Conservation (phyloP, 1,140 invertebrate species). For the Branchinecta lindahli region DNA sequence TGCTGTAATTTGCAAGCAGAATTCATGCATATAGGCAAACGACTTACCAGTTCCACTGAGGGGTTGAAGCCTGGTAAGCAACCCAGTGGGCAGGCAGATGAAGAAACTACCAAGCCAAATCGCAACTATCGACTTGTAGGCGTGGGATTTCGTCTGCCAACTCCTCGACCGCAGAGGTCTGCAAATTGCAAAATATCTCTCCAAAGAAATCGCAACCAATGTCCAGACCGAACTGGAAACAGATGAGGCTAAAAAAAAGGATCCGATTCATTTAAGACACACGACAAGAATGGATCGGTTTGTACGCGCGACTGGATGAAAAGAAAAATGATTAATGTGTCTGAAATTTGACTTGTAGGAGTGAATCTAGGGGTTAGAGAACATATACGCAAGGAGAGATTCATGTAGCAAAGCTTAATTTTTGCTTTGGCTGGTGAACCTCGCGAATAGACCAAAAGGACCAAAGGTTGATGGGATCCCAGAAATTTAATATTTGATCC, state of each 20-base stretch:
- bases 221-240: conserved; percentile 48
- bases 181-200: conserved; percentile 53
- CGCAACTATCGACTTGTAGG: conserved; percentile 66
- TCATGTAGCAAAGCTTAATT: too few species aligned
- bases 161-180: conserved; percentile 43
- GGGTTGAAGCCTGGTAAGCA: conserved; percentile 44
- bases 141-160: conserved; percentile 62
- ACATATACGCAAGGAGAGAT: too few species aligned
- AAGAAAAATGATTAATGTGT: too few species aligned
- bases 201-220: conserved; percentile 48
- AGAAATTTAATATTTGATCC: too few species aligned
- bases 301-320: too few species aligned
- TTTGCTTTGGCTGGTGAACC: too few species aligned
- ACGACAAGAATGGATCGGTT: too few species aligned
- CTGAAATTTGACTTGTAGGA: background rate
- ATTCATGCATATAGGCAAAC: too few species aligned
- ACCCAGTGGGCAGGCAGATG: conserved; percentile 51
- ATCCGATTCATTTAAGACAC: too few species aligned
- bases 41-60: conserved; percentile 32
- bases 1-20: too few species aligned
- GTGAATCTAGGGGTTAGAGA: background rate
- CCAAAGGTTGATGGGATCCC: too few species aligned
- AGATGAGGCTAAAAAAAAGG: conserved; percentile 39
- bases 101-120: conserved; percentile 54
- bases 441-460: too few species aligned